Conservation (phyloP, 1,140 invertebrate genomes). For the Eulimnadia texana region DNA sequence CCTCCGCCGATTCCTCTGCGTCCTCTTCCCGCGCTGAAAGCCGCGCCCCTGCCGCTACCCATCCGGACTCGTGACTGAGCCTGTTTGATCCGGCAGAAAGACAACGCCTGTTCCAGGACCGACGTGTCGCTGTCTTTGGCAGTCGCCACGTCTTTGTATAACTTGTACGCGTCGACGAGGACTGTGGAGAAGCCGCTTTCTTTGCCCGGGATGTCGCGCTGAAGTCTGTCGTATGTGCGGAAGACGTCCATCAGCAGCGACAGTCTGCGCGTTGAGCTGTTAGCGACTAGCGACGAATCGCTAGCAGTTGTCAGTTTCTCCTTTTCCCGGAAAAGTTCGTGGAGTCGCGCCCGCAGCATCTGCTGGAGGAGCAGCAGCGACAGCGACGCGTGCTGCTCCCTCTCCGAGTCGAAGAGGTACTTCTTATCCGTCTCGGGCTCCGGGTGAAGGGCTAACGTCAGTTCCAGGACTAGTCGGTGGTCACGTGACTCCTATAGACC, state of each 20-base stretch:
- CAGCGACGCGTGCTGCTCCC: slow-evolving; percentile 9
- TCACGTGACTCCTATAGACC: slow-evolving; percentile 48
- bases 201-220: slow-evolving; percentile 10
- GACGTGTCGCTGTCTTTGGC: not conserved
- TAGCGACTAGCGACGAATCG: not conserved
- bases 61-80: slow-evolving; percentile 2
- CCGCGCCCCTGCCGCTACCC: not conserved
- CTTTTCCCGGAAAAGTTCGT: not conserved
- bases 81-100: slow-evolving; percentile 7
- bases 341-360: slow-evolving; percentile 6
- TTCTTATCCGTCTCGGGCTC: slow-evolving; percentile 57
- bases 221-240: slow-evolving; percentile 9
- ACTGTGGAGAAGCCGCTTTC: not conserved
- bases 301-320: not conserved
- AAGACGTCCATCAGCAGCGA: slow-evolving; percentile 13
- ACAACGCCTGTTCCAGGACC: slow-evolving; percentile 3
- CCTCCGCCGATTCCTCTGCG: not conserved
- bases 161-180: not conserved
- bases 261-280: not conserved
- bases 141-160: not conserved
- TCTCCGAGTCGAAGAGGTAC: slow-evolving; percentile 11
- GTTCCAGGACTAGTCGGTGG: slow-evolving; percentile 58
- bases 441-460: slow-evolving; percentile 59
- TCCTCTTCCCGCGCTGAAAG: not conserved
- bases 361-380: slow-evolving; percentile 4